Evolutionary conservation across 1,140 invertebrate species (phyloP), one percentile per base, ranked within the genome.

Genomic region (Phthorimaea operculella): DNA sequence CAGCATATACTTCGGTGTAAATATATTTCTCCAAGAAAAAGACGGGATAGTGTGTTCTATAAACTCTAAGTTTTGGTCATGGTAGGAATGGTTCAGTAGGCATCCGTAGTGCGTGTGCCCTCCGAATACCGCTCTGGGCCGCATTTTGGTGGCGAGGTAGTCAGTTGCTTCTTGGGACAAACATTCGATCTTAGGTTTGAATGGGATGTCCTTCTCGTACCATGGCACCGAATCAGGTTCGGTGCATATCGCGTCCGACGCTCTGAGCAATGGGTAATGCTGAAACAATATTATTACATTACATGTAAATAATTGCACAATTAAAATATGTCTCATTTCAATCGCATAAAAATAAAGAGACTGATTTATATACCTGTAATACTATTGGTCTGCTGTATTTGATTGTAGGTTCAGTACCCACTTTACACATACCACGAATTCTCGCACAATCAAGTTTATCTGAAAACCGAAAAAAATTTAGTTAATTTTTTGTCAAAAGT

Each of bases 21-120:
- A 89, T 79, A 95, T 96, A 83, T 99, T 98, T 56, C 97, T 88
- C 97, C 97, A 99, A 75, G 92, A 98, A 71, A 98, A 98, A 12
- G 97, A 98, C 1, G 97, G 89, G 21, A 99, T 88, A 7, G 96
- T 93, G 58, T 91, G 89, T 86, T 94, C 92, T 47, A 87, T 66
- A 59, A 89, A 85, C 33, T 80, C 53, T 6, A 68, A 44, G 54
- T 54, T 58, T 34, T 67, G 63, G 48, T 72, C 77, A 49, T 84
- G 63, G 59, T 75, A 68, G 6, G 70, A 68, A 69, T 90, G 85
- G 15, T 73, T 67, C 12, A 78, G 57, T 44, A 89, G 85, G 72
- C 96, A 98, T 15, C 93, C 94, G 80, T 98, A 93, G 86, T 99
- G 97, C 5, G 95, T 96, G 70, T 99, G 97, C 0, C 96, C 98